phyloP scores from a whole-genome alignment of 1,140 invertebrate species.

The Scaptomyza montana region DNA sequence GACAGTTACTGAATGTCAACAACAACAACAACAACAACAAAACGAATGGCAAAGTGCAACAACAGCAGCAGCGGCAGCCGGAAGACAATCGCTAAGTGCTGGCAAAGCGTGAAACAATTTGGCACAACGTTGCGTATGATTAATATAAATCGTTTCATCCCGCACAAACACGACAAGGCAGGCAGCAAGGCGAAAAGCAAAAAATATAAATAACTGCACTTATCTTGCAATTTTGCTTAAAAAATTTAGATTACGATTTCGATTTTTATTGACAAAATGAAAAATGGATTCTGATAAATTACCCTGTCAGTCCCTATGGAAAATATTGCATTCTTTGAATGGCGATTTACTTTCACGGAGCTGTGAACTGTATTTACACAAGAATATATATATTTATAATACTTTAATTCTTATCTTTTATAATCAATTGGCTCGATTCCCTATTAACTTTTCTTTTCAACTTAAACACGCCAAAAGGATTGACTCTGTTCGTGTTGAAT shows the following conservation, averaged over 20 bases:
- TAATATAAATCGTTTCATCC: constrained; percentile 68
- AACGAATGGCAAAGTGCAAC: neutral
- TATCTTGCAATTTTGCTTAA: neutral
- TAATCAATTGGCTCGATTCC: no score
- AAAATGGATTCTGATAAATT: neutral
- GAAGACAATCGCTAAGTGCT: constrained; percentile 31
- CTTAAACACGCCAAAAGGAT: no score
- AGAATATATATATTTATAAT: no score
- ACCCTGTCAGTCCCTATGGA: no score
- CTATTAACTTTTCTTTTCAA: no score
- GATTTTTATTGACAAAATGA: neutral
- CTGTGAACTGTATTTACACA: no score
- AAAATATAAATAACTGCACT: neutral
- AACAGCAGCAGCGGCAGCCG: neutral
- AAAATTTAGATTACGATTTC: neutral
- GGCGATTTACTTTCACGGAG: no score
- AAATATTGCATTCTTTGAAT: no score
- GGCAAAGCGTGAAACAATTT: constrained; percentile 61
- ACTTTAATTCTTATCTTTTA: no score
- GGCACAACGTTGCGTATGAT: constrained; percentile 73
- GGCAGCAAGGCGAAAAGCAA: neutral
- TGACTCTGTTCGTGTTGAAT: no score
- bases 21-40: constrained; percentile 6
- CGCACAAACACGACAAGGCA: neutral
- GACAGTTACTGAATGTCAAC: constrained; percentile 31